Conservation (phyloP, 1,140 invertebrate species). For the Nephila pilipes region DNA sequence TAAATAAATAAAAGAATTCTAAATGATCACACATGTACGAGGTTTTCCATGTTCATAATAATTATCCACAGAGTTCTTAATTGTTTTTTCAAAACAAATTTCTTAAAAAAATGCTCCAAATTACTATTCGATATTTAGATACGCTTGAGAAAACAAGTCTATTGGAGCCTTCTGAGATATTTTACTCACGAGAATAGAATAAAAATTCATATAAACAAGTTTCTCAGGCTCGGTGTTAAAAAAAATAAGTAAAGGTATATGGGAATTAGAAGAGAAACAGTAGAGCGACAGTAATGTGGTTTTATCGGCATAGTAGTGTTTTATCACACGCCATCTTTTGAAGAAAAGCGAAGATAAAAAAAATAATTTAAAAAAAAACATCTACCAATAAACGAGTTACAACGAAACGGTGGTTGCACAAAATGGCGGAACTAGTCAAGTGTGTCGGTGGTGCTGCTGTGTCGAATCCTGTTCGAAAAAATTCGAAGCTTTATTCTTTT, state of each 20-base stretch:
- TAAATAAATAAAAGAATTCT: too few relatives aligned
- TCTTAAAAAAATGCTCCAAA: neutral
- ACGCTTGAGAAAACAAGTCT: neutral
- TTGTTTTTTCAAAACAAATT: neutral
- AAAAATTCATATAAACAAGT: neutral
- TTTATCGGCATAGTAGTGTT: neutral
- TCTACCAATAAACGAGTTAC: neutral
- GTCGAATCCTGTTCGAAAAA: neutral
- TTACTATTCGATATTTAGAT: neutral
- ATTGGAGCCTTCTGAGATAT: neutral
- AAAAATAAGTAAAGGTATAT: neutral
- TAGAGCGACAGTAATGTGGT: neutral
- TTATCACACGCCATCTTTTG: constrained; percentile 30
- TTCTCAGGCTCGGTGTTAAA: neutral
- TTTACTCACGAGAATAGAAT: neutral
- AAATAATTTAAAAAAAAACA: too few relatives aligned
- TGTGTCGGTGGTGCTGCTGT: neutral
- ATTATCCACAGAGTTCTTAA: neutral
- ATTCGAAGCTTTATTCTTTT: neutral
- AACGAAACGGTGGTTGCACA: constrained; percentile 11
- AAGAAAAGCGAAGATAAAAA: neutral
- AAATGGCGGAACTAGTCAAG: constrained; percentile 26
- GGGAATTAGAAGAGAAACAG: neutral
- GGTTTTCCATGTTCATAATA: neutral
- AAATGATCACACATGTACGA: too few relatives aligned